phyloP scores from a whole-genome alignment of 1,140 invertebrate species.

The Drosophila ambigua region DNA sequence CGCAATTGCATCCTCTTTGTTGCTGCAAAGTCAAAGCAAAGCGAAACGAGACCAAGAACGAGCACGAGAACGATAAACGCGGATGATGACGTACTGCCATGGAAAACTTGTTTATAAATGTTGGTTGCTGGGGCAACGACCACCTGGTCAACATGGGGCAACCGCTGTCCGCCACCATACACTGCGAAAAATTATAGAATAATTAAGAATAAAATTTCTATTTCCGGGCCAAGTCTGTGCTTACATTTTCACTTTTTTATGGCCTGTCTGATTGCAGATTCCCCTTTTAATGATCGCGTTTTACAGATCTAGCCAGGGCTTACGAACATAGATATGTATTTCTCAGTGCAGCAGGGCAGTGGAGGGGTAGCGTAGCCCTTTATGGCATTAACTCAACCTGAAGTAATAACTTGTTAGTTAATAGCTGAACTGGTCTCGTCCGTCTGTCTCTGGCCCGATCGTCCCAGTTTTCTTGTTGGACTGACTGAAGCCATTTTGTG shows the following conservation, averaged over 20 bases:
- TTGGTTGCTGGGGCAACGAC: conserved; percentile 81
- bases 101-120: conserved; percentile 74
- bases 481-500: conserved; percentile 15
- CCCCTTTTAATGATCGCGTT: no score
- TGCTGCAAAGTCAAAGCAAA: conserved; percentile 47
- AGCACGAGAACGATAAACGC: conserved; percentile 31
- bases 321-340: background rate
- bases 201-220: no score
- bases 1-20: conserved; percentile 57
- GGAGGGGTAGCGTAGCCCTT: conserved; percentile 5
- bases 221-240: no score
- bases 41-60: conserved; percentile 14
- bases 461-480: conserved; percentile 28
- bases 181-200: background rate
- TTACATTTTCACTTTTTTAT: no score
- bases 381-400: conserved; percentile 27
- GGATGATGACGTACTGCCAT: conserved; percentile 55
- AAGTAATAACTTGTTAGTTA: conserved; percentile 67
- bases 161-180: conserved; percentile 30
- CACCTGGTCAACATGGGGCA: conserved; percentile 67
- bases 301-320: no score
- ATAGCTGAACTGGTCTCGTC: conserved; percentile 30
- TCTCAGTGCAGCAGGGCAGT: background rate
- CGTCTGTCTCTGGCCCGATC: background rate
- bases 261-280: no score